These are phyloP conservation scores for Emydoidea blandingii DNA, from an alignment of 2,797 vertebrate species.

Conservation along the genomic window DNA sequence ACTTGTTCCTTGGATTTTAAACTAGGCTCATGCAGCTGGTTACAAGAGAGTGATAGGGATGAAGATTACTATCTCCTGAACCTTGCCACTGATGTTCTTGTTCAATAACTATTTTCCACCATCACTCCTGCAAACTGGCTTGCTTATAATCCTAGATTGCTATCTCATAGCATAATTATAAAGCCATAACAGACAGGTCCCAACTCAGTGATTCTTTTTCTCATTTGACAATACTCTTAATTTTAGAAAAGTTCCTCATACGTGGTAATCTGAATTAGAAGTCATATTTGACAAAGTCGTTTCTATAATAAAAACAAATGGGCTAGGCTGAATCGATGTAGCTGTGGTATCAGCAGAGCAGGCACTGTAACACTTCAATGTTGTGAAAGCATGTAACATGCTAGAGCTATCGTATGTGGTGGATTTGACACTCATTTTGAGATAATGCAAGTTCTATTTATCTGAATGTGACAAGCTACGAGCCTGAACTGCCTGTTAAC, in stretches of 20 bases:
- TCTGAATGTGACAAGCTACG: fast-evolving
- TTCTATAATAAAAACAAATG: no score
- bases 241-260: not conserved
- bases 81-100: not conserved
- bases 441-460: not conserved
- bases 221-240: not conserved
- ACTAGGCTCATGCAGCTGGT: not conserved
- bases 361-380: fast-evolving
- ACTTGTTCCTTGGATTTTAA: slow-evolving; percentile 19
- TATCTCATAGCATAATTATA: fast-evolving
- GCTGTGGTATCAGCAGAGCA: not conserved
- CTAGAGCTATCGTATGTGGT: not conserved
- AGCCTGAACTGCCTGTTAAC: fast-evolving
- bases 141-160: not conserved
- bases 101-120: not conserved
- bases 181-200: fast-evolving
- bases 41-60: not conserved
- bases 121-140: not conserved
- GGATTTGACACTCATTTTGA: not conserved
- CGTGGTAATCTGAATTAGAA: not conserved
- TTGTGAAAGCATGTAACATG: fast-evolving
- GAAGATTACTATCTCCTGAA: not conserved
- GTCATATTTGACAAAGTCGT: not conserved
- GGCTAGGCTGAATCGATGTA: not conserved
- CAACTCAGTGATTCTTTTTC: not conserved